Percentiles rank a stretch among this genome's conserved stretches.
Conservation (phyloP, 2,888 invertebrate genomes). For the Laothoe populi region DNA sequence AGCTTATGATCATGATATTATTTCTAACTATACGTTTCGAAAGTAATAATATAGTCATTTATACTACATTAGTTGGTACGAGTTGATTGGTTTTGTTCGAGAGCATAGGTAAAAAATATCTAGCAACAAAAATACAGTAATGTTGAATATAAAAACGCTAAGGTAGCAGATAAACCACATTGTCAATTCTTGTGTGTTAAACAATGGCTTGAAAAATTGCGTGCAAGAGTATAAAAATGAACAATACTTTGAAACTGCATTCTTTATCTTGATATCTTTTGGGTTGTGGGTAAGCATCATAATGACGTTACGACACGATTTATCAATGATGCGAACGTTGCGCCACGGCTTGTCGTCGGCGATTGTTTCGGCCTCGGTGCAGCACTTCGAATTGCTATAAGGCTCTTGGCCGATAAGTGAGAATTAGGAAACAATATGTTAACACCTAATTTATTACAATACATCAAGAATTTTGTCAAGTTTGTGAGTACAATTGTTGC, state of each 20-base stretch:
- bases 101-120: neutral
- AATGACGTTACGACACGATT: slow-evolving; percentile 74
- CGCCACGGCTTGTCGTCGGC: slow-evolving; percentile 39
- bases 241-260: slow-evolving; percentile 58
- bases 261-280: slow-evolving; percentile 65
- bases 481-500: no score
- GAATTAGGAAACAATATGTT: slow-evolving; percentile 22
- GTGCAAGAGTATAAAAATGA: slow-evolving; percentile 44
- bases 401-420: slow-evolving; percentile 11
- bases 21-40: neutral
- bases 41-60: no score
- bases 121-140: neutral
- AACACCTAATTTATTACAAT: slow-evolving; percentile 4
- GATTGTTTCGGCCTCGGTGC: slow-evolving; percentile 44
- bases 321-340: slow-evolving; percentile 74
- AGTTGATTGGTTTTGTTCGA: no score
- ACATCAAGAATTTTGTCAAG: neutral
- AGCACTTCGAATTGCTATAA: slow-evolving; percentile 29
- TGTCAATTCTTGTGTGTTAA: slow-evolving; percentile 29
- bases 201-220: slow-evolving; percentile 42
- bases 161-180: slow-evolving; percentile 12
- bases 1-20: neutral
- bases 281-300: slow-evolving; percentile 70
- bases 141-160: neutral
- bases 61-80: no score